Conservation (phyloP, 2,888 invertebrate genomes). For the Diaphora mendica region DNA sequence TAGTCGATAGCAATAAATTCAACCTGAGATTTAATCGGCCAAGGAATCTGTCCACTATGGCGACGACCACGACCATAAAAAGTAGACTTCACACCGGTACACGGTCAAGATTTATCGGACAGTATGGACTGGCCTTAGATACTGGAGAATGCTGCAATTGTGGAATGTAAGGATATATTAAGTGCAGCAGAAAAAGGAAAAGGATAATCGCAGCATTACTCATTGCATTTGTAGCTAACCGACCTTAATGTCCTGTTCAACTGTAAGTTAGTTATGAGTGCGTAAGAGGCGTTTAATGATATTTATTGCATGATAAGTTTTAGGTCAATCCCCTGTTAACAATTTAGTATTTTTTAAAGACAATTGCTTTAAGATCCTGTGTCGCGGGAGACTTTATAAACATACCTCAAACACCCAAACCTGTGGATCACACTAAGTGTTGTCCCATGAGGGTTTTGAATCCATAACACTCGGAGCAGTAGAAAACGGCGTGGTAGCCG, state of each 20-base stretch:
- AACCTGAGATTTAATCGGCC: constrained; percentile 70
- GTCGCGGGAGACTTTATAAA: too few relatives aligned
- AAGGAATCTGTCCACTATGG: constrained; percentile 74
- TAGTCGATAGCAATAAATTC: constrained; percentile 67
- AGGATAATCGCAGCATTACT: constrained; percentile 39
- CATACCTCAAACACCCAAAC: too few relatives aligned
- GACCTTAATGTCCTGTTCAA: constrained; percentile 45
- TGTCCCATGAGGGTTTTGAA: too few relatives aligned
- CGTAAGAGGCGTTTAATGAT: constrained; percentile 32
- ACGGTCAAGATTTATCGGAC: constrained; percentile 76
- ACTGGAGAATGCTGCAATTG: constrained; percentile 59
- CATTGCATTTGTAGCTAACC: constrained; percentile 46
- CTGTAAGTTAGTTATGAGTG: constrained; percentile 29
- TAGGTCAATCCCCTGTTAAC: constrained; percentile 42
- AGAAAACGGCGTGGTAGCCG: too few relatives aligned
- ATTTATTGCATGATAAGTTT: constrained; percentile 26
- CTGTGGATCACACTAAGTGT: too few relatives aligned
- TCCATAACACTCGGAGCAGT: too few relatives aligned
- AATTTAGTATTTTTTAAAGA: constrained; percentile 17
- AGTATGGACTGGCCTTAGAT: constrained; percentile 68
- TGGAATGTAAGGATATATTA: constrained; percentile 69
- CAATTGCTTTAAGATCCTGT: too few relatives aligned
- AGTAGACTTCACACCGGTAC: constrained; percentile 73
- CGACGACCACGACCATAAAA: constrained; percentile 69
- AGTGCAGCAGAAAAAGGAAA: constrained; percentile 59